Evolutionary conservation across 2,888 invertebrate species (phyloP).

Genomic region (Mechanitis mazaeus): DNA sequence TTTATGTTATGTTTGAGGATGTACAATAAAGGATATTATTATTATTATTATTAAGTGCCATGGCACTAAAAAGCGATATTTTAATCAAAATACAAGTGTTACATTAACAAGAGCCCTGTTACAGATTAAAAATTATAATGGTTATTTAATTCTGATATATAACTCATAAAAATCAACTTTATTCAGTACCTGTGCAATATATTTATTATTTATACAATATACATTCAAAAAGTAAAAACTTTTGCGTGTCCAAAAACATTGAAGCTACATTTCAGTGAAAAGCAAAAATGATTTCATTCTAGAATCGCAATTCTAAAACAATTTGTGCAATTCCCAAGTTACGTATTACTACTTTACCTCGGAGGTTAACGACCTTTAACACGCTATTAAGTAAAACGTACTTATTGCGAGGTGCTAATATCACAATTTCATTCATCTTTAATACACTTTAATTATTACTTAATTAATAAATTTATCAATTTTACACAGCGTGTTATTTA

Average conservation of each 20-base stretch:
- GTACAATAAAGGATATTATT: too few species aligned
- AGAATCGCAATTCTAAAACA: conserved; percentile 14
- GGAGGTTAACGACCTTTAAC: conserved; percentile 18
- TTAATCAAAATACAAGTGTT: too few species aligned
- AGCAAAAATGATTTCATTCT: conserved; percentile 15
- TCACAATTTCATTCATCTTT: neutral
- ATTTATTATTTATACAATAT: neutral
- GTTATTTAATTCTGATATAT: too few species aligned
- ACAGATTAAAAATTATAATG: too few species aligned
- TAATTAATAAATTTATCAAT: too few species aligned
- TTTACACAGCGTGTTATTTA: too few species aligned
- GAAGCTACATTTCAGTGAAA: conserved; percentile 13
- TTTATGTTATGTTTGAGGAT: too few species aligned
- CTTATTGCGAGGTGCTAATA: conserved; percentile 5
- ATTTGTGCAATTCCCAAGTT: conserved; percentile 12
- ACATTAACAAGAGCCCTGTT: too few species aligned
- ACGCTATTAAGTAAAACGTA: conserved; percentile 14
- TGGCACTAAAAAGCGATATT: too few species aligned
- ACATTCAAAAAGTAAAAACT: neutral
- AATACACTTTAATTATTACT: neutral
- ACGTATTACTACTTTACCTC: conserved; percentile 10
- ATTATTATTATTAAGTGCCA: too few species aligned
- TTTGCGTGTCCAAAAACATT: conserved; percentile 17
- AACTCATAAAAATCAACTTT: too few species aligned
- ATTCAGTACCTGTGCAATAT: too few species aligned